phyloP scores from a whole-genome alignment of 2,888 invertebrate genomes.

The Agrochola macilenta region DNA sequence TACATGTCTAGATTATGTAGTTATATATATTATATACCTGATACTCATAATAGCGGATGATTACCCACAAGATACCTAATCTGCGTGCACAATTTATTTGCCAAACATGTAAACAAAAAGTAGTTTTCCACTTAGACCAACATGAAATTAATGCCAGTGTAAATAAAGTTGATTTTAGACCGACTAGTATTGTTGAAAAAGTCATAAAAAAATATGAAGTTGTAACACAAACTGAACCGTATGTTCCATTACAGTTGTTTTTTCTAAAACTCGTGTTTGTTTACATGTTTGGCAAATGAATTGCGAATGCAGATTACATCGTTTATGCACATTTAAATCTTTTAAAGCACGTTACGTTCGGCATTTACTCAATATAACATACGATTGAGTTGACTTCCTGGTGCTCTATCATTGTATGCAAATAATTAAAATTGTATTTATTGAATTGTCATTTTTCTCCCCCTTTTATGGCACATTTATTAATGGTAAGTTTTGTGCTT shows the following conservation, averaged over 20 bases:
- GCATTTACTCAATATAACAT: conserved; percentile 15
- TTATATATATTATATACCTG: conserved; percentile 53
- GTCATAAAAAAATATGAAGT: no score
- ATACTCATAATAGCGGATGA: conserved; percentile 74
- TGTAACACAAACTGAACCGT: no score
- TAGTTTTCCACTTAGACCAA: no score
- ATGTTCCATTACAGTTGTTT: no score
- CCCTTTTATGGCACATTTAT: background rate
- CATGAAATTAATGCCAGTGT: no score
- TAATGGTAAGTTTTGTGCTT: background rate
- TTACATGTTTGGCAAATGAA: no score
- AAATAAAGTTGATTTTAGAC: no score
- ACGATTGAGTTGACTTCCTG: conserved; percentile 32
- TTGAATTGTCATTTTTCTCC: background rate
- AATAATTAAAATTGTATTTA: conserved; percentile 9
- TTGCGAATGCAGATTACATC: no score
- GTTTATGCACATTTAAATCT: conserved; percentile 23
- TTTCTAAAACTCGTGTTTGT: no score
- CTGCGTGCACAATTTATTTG: no score
- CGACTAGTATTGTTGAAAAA: no score
- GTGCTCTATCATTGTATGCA: conserved; percentile 2
- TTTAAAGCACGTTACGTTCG: conserved; percentile 7
- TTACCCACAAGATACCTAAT: conserved; percentile 64
- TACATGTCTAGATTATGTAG: conserved; percentile 70
- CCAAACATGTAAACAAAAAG: no score